These are phyloP conservation scores for Campoletis sonorensis DNA, from an alignment of 1,140 invertebrate genomes.

Conservation along the genomic window DNA sequence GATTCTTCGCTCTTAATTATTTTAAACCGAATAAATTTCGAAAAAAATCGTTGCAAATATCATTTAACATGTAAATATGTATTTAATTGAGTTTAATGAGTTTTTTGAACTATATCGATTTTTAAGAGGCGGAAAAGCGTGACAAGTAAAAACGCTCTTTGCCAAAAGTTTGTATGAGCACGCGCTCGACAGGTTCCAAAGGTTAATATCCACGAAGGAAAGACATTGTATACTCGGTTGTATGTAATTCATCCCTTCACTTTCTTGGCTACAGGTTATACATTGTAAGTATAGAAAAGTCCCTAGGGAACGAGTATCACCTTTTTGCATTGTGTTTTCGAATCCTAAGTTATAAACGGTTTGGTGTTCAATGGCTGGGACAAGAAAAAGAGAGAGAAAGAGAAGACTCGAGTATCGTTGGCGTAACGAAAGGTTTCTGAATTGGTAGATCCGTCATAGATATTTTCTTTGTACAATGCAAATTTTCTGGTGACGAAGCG, in stretches of 20 bases:
- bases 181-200: constrained; percentile 10
- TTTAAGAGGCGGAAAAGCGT: not conserved
- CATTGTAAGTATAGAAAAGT: not conserved
- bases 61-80: not conserved
- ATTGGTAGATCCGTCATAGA: constrained; percentile 32
- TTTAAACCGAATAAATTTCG: too few relatives aligned
- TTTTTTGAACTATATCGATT: not conserved
- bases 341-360: constrained; percentile 24
- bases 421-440: constrained; percentile 49
- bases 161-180: constrained; percentile 5
- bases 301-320: constrained; percentile 14
- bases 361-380: constrained; percentile 20
- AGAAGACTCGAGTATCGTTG: constrained; percentile 45
- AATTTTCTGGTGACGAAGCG: constrained; percentile 21
- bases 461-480: constrained; percentile 25
- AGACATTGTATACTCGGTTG: not conserved
- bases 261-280: constrained; percentile 22
- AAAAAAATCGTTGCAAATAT: too few relatives aligned
- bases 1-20: too few relatives aligned
- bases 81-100: not conserved
- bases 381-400: constrained; percentile 29
- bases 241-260: not conserved
- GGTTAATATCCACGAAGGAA: not conserved
- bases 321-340: constrained; percentile 4
- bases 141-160: not conserved